Evolutionary conservation across 2,113 vertebrate species (phyloP), one percentile per base, ranked within the genome.

Genomic region (Leucosticte australis): DNA sequence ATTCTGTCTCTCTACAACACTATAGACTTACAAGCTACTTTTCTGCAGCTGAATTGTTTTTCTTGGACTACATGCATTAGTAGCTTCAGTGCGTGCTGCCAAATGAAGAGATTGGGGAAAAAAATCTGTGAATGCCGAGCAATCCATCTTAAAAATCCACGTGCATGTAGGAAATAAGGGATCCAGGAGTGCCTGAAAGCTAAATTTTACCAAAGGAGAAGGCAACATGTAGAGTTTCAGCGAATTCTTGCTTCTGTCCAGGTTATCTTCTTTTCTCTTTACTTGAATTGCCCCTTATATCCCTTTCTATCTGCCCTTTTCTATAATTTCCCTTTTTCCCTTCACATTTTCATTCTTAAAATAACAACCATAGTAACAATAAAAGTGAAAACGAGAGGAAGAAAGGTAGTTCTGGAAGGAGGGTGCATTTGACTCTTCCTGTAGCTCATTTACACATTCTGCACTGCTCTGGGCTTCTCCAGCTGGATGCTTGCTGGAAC

Each of bases 121-220:
- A 56, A 46, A 23, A 59, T 28, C 62, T 26, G 33, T 89, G 92
- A 96, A 92, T 92, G 73, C 62, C 39, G 82, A 97, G 69, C 28
- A 86, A 94, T 94, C 30, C 53, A 50, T 94, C 85, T 96, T 95
- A 84, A 96, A 95, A 95, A 97, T 83, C 65, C 96, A 96, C 78
- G 65, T 95, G 95, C 88, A 69, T 14, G 23, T 42, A 90, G 88
- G 65, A 67, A 88, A 68, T 31, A 74, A 86, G 74, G 77, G 67
- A 89, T 83, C 27, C 9, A 1, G 27, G 39, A 59, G 30, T 90
- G 49, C n/a, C 67, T 42, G 52, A 63, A 76, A 65, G 26, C 13
- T 64, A 47, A 60, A 78, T 74, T 82, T 81, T 69, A 60, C 52
- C 21, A 23, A 80, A 74, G 49, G 8, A 46, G 15, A 60, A 56